Evolutionary conservation across 1,140 invertebrate genomes (phyloP), one percentile per base, ranked within the genome.

Genomic region (Procambarus clarkii): DNA sequence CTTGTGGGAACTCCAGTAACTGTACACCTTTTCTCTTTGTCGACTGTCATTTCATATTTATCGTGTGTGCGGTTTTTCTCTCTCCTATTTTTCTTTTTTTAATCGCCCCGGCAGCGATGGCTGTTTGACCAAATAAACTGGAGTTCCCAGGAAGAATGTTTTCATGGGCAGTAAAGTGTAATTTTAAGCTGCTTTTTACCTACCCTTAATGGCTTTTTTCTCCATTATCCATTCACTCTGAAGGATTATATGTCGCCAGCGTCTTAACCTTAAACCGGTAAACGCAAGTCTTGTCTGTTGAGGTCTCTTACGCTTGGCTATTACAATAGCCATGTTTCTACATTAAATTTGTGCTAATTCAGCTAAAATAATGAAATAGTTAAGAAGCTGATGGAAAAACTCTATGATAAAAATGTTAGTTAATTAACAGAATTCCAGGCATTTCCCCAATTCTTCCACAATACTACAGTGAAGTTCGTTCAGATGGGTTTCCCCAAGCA

Each of bases 31-130:
- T 58, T 82, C 34, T 82, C 80, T 24, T 82, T 24, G 21, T 82
- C 15, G 18, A 60, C 24, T 58, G 46, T 82, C 80, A 82, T 82
- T 58, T 58, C 50, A 58, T 82, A 82, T 82, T 82, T 58, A 82
- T 82, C 80, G 50, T 82, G 50, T 82, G 50, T 60, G 18, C 7
- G 24, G n/a, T 82, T 44, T 82, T 54, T 82, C 21, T 54, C 58
- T 13, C 50, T 58, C 54, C 9, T n/a, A n/a, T n/a, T n/a, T n/a
- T n/a, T n/a, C n/a, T n/a, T n/a, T 64, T 64, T 15, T 64, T 64
- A 15, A 64, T 64, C 3, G 13, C 15, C 0, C 60, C 60, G 13
- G 3, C 60, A 21, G 9, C 13, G 18, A 21, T 64, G 60, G 50
- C 0, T 60, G 74, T 24, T 58, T 50, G 50, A 48, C 48, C 24